Evolutionary conservation across 2,888 invertebrate genomes (phyloP).

Genomic region (Melitaea athalia): DNA sequence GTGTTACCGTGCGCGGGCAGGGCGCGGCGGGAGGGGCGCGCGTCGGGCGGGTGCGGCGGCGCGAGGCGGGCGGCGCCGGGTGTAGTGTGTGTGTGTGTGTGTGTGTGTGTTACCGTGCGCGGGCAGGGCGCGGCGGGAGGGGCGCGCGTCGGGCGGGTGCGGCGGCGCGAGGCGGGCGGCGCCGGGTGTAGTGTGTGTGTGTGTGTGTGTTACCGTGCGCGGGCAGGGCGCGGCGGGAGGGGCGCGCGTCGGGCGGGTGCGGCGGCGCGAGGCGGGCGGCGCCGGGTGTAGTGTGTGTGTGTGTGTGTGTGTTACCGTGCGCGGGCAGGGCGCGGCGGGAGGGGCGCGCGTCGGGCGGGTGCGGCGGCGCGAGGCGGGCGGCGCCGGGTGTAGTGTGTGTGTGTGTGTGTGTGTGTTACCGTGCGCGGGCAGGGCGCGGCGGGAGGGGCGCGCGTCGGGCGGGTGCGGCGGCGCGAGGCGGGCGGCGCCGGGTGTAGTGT

Average conservation of each 20-base stretch:
- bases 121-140: neutral
- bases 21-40: neutral
- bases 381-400: too few species aligned
- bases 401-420: neutral
- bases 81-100: neutral
- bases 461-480: too few species aligned
- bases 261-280: too few species aligned
- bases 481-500: too few species aligned
- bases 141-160: neutral
- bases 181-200: too few species aligned
- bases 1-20: neutral
- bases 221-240: neutral
- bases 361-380: too few species aligned
- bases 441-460: neutral
- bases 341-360: neutral
- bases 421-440: neutral
- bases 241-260: neutral
- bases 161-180: too few species aligned
- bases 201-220: neutral
- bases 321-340: neutral
- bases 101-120: neutral
- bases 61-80: too few species aligned
- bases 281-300: too few species aligned
- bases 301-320: neutral
- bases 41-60: constrained; percentile 1